Evolutionary conservation across 2,888 invertebrate genomes (phyloP).

Genomic region (Noctua fimbriata): DNA sequence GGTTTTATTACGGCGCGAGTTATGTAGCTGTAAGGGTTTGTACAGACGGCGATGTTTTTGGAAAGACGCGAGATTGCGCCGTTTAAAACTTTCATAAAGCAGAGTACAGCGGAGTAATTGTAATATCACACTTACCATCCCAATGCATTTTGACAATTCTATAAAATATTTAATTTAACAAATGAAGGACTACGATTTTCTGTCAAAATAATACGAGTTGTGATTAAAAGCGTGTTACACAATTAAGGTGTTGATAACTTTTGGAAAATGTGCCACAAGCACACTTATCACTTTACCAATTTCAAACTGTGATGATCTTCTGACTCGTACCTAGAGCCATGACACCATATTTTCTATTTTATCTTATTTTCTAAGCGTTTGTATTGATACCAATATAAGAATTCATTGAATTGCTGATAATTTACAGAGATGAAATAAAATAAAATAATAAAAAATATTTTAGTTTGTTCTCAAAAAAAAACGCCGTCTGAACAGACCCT

Average conservation of each 20-base stretch:
- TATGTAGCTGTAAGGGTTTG: conserved; percentile 18
- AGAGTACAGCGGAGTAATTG: not conserved
- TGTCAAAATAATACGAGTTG: too few relatives aligned
- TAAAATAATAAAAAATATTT: not conserved
- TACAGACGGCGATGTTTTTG: not conserved
- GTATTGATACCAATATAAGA: not conserved
- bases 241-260: not conserved
- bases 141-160: too few relatives aligned
- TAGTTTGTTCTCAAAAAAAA: not conserved
- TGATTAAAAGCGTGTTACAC: too few relatives aligned
- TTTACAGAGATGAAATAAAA: not conserved
- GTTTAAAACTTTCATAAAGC: not conserved
- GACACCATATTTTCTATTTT: not conserved
- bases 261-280: too few relatives aligned
- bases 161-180: too few relatives aligned
- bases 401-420: not conserved
- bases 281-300: not conserved
- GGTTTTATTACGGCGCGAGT: conserved; percentile 20
- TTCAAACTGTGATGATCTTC: not conserved
- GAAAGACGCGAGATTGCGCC: not conserved
- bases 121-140: too few relatives aligned
- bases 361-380: not conserved
- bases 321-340: too few relatives aligned
- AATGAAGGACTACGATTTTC: too few relatives aligned
- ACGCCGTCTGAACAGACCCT: not conserved